Percentiles rank a stretch among this genome's conserved stretches.
phyloP scores from a whole-genome alignment of 2,113 vertebrate species.

The Pelecanus crispus region DNA sequence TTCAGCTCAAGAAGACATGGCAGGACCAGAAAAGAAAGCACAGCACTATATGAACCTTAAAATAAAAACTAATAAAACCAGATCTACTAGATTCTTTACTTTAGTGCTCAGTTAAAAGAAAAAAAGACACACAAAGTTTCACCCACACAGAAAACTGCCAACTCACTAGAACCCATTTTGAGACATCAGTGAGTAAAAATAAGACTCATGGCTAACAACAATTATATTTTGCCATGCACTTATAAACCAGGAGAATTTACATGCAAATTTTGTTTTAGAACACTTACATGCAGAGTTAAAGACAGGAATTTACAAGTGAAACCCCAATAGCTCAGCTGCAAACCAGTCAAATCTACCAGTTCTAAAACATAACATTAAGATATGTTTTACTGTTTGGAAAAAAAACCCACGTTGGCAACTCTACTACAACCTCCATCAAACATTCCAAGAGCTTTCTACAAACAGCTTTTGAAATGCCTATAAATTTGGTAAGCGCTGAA shows the following conservation, averaged over 20 bases:
- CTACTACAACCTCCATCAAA: neutral
- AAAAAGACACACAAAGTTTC: neutral
- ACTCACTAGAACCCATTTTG: neutral
- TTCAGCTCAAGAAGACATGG: neutral
- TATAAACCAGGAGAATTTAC: neutral
- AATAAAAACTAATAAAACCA: neutral
- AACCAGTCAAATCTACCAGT: neutral
- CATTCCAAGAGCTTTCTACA: neutral
- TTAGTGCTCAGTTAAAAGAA: neutral
- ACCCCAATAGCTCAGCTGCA: neutral
- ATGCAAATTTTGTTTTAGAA: neutral
- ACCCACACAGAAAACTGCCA: neutral
- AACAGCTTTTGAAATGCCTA: neutral
- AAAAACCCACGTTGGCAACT: neutral
- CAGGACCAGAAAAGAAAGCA: neutral
- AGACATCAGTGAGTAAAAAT: neutral
- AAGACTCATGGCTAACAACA: neutral
- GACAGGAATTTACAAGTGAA: neutral
- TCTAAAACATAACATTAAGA: neutral
- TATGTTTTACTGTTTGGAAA: neutral
- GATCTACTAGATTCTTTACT: neutral
- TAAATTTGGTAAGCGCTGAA: neutral
- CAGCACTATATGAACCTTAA: neutral
- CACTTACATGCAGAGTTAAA: neutral
- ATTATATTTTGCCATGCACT: neutral